Base-by-base conservation (phyloP, 1,140 invertebrate genomes). In the Drosophila sturtevanti region DNA sequence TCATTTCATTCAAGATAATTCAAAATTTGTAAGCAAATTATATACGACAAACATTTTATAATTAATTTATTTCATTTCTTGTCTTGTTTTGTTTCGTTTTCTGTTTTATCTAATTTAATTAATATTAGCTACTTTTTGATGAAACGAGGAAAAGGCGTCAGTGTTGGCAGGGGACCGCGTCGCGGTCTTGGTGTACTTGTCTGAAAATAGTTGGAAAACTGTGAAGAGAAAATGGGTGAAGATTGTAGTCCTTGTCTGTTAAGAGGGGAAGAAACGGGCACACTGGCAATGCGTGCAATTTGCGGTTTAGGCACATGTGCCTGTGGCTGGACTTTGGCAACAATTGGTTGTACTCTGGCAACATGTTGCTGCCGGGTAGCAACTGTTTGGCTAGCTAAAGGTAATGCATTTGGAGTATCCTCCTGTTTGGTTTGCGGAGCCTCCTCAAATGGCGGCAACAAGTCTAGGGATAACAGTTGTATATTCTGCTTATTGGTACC, bases 151-250 rank as follows among this genome's bases (percentile, higher is more conserved):
- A 90, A 90, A 31, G 89, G 89, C 1, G 89, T 90, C 68, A 90
- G 73, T 2, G 89, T 90, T 34, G 89, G 89, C 67, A 90, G 54
- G 1, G 84, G 77, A 44, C 89, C 89, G 3, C 82, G 79, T 1
- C 63, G 71, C 24, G 89, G 89, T 5, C 78, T 80, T 10, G 61
- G 58, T 9, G 89, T 89, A n/a, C 70, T 85, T 2, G 71, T 72
- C 44, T 85, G 76, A 38, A 87, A 87, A 48, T 87, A 80, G 48
- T 75, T 68, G 22, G 80, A 66, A 66, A 81, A 79, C 27, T 76
- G 77, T 35, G 79, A 59, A 24, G 65, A 63, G 41, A 60, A 62
- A 27, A 59, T 51, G 14, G 35, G 58, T 7, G 37, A 74, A 44
- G 31, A 69, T 63, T 27, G 51, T 65, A 18, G 34, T 1, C 16